Conservation (phyloP, 1,140 invertebrate genomes). For the Drosophila parvula region DNA sequence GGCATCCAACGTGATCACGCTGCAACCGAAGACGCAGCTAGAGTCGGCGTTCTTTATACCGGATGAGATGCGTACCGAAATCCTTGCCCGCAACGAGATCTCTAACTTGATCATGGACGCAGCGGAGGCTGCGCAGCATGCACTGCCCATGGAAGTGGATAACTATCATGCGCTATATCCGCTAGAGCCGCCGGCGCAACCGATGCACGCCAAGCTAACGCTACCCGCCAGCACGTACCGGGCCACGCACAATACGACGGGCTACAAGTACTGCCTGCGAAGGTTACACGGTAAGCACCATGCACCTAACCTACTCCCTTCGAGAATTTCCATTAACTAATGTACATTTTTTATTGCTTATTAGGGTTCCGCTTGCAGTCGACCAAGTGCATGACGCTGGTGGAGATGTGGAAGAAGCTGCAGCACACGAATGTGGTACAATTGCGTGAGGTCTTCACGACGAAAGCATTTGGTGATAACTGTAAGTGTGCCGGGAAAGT, state of each 20-base stretch:
- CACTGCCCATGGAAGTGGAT: conserved; percentile 94
- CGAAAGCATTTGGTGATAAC: conserved; percentile 97
- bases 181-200: conserved; percentile 90
- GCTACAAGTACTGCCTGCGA: conserved; percentile 93
- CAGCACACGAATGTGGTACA: conserved; percentile 97
- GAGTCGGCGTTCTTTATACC: conserved; percentile 89
- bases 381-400: conserved; percentile 92
- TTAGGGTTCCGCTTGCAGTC: conserved; percentile 89
- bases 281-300: conserved; percentile 91
- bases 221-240: conserved; percentile 95
- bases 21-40: conserved; percentile 85
- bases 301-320: neutral
- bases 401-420: conserved; percentile 97
- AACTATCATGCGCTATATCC: conserved; percentile 95
- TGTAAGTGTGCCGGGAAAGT: conserved; percentile 87
- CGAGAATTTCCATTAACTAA: neutral
- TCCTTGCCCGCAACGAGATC: conserved; percentile 90
- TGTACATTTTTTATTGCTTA: neutral
- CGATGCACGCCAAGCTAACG: conserved; percentile 88
- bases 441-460: conserved; percentile 96
- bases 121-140: conserved; percentile 85
- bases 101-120: conserved; percentile 88
- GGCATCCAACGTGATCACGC: conserved; percentile 84
- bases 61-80: conserved; percentile 90
- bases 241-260: conserved; percentile 94